phyloP scores from a whole-genome alignment of 2,113 vertebrate genomes.

The Dissostichus mawsoni region DNA sequence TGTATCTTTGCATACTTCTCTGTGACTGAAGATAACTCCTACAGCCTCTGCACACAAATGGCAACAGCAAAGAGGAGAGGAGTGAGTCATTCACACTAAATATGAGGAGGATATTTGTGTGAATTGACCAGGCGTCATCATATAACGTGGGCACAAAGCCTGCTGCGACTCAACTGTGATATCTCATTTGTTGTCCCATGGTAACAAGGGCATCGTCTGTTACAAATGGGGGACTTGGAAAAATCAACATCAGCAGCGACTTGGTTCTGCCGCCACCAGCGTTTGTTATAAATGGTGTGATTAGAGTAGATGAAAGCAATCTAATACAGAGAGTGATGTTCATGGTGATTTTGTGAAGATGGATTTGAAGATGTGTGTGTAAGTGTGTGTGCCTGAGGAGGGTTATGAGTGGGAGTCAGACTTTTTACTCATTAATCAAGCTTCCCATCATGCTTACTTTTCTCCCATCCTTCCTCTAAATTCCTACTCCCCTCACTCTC shows the following conservation, averaged over 20 bases:
- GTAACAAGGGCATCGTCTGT: slow-evolving; percentile 58
- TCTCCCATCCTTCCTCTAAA: background rate
- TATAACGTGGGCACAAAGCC: slow-evolving; percentile 21
- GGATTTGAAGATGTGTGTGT: background rate
- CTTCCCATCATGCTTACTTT: slow-evolving; percentile 8
- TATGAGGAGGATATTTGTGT: slow-evolving; percentile 18
- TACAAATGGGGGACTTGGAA: background rate
- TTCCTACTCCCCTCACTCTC: background rate
- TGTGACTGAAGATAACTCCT: background rate
- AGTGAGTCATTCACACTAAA: background rate
- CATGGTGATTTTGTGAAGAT: background rate
- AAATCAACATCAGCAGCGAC: slow-evolving; percentile 12
- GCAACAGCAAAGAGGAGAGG: background rate
- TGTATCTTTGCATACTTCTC: background rate
- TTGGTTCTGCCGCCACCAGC: background rate
- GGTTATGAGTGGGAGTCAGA: slow-evolving; percentile 28
- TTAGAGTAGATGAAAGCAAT: background rate
- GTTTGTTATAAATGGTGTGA: background rate
- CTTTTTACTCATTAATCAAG: slow-evolving; percentile 63
- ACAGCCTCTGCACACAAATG: too few species aligned
- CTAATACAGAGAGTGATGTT: slow-evolving; percentile 1
- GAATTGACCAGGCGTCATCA: slow-evolving; percentile 8
- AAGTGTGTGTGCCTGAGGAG: slow-evolving; percentile 15
- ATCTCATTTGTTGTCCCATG: slow-evolving; percentile 60
- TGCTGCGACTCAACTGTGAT: slow-evolving; percentile 7